Conservation (phyloP, 2,113 vertebrate genomes). For the Ornithorhynchus anatinus region DNA sequence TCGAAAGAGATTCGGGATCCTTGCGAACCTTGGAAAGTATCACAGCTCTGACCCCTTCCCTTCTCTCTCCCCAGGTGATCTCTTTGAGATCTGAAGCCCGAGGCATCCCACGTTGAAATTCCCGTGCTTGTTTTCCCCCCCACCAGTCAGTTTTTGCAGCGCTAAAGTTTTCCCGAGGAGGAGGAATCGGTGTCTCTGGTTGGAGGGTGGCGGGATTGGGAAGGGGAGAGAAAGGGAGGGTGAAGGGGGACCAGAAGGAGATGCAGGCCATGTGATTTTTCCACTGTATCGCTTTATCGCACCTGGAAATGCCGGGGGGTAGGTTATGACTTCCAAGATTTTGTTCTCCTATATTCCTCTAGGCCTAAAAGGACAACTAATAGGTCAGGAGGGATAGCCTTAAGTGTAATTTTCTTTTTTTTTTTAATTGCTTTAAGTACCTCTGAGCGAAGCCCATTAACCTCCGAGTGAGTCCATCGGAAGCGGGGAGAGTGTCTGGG, state of each 20-base stretch:
- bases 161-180: conserved; percentile 22
- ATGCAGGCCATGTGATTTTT: conserved; percentile 27
- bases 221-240: too few species aligned
- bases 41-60: too few species aligned
- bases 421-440: conserved; percentile 32
- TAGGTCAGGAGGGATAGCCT: conserved; percentile 20
- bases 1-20: too few species aligned
- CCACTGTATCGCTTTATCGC: conserved; percentile 9
- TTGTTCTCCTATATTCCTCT: conserved; percentile 28
- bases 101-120: background rate
- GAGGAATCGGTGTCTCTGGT: conserved; percentile 13
- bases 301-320: conserved; percentile 2
- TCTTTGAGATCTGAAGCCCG: too few species aligned
- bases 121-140: background rate
- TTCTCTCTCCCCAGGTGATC: too few species aligned
- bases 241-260: too few species aligned
- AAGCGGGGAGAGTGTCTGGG: background rate
- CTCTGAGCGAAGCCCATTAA: conserved; percentile 47
- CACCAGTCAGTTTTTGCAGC: conserved; percentile 15
- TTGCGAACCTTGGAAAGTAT: too few species aligned
- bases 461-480: background rate
- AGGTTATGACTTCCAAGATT: background rate
- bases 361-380: conserved; percentile 41
- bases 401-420: conserved; percentile 32
- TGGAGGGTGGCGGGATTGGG: too few species aligned